Evolutionary conservation across 2,888 invertebrate species (phyloP).

Genomic region (Synergus japonicus): DNA sequence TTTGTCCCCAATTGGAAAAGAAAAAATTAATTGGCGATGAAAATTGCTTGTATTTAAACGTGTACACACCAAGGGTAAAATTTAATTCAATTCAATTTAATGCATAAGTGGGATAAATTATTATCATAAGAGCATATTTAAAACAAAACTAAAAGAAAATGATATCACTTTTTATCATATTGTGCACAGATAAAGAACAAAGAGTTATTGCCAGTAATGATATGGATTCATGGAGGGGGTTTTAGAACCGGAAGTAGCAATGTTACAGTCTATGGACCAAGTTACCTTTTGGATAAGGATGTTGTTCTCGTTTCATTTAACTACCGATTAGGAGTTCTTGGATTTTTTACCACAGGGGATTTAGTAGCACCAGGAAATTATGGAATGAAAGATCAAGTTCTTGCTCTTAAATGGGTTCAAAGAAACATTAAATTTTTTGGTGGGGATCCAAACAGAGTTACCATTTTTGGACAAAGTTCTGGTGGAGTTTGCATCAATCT

Average conservation of each 20-base stretch:
- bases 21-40: constrained; percentile 85
- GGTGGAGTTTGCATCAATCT: constrained; percentile 84
- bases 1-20: constrained; percentile 7
- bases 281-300: constrained; percentile 84
- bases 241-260: constrained; percentile 86
- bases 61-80: constrained; percentile 78
- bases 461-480: constrained; percentile 83
- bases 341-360: constrained; percentile 84
- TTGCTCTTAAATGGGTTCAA: constrained; percentile 83
- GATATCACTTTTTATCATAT: no score
- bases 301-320: constrained; percentile 85
- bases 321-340: constrained; percentile 82
- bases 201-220: constrained; percentile 82
- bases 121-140: no score
- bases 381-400: constrained; percentile 83
- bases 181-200: constrained; percentile 72
- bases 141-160: no score
- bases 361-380: constrained; percentile 83
- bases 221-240: constrained; percentile 87
- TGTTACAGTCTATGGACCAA: constrained; percentile 84
- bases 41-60: constrained; percentile 91
- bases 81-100: background rate
- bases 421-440: constrained; percentile 82
- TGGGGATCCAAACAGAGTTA: constrained; percentile 80
- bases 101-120: no score